Evolutionary conservation across 2,888 invertebrate species (phyloP).

Genomic region (Cerceris rybyensis): DNA sequence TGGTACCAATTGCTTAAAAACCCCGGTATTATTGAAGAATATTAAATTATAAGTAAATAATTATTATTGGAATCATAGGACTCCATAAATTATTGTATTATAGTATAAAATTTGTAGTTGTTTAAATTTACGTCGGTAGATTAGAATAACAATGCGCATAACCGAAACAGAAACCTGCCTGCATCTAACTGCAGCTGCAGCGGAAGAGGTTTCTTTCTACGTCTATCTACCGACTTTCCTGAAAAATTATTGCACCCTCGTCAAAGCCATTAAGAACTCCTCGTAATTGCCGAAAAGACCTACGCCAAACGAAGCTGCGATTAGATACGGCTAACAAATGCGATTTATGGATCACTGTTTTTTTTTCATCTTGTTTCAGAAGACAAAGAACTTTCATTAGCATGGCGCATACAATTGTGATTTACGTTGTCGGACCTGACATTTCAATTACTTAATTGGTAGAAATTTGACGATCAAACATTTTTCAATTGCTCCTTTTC

Average conservation of each 20-base stretch:
- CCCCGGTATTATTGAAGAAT: too few relatives aligned
- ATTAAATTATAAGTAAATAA: too few relatives aligned
- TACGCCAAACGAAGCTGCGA: slow-evolving; percentile 48
- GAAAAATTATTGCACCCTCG: slow-evolving; percentile 46
- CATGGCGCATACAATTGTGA: neutral
- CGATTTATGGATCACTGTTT: slow-evolving; percentile 28
- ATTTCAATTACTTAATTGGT: too few relatives aligned
- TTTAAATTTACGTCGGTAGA: neutral
- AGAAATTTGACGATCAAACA: too few relatives aligned
- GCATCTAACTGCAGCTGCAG: slow-evolving; percentile 26
- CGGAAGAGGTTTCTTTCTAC: slow-evolving; percentile 22
- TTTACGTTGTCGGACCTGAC: too few relatives aligned
- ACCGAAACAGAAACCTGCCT: neutral
- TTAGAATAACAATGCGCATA: slow-evolving; percentile 3
- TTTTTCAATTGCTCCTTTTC: too few relatives aligned
- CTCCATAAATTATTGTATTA: neutral
- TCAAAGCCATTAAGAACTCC: slow-evolving; percentile 43
- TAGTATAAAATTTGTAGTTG: neutral
- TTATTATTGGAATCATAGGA: neutral
- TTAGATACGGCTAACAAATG: slow-evolving; percentile 48
- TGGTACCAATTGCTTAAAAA: too few relatives aligned
- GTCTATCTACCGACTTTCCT: slow-evolving; percentile 24
- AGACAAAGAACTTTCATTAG: neutral
- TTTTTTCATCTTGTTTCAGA: slow-evolving; percentile 28
- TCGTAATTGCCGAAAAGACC: slow-evolving; percentile 33